Percentiles rank a stretch among this genome's conserved stretches.
Conservation (phyloP, 2,113 vertebrate species). For the Pelusios castaneus region DNA sequence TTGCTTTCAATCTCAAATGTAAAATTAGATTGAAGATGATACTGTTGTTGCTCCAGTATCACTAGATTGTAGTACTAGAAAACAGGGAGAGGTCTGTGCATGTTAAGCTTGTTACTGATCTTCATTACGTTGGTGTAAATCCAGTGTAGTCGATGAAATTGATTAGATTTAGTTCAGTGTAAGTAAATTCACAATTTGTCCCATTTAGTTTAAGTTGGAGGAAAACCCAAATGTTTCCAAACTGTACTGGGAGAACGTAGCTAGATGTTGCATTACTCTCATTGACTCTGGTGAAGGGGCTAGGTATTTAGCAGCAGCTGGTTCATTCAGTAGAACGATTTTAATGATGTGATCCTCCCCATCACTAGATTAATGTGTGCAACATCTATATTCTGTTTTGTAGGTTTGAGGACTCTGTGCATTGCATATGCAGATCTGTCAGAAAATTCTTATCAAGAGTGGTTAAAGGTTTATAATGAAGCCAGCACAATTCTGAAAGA, state of each 20-base stretch:
- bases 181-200: not conserved
- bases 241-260: not conserved
- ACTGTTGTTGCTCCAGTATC: not conserved
- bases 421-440: constrained; percentile 94
- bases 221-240: not conserved
- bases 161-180: not conserved
- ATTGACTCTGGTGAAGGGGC: not conserved
- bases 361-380: not conserved
- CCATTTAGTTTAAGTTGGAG: not conserved
- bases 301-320: not conserved
- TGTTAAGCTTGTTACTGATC: fast-evolving
- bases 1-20: not conserved
- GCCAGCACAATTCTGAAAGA: constrained; percentile 90
- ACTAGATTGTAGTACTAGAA: not conserved
- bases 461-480: constrained; percentile 88
- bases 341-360: not conserved
- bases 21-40: not conserved
- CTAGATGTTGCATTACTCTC: not conserved
- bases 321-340: fast-evolving
- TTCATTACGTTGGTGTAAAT: not conserved
- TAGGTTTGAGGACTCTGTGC: constrained; percentile 94
- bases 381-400: not conserved
- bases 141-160: not conserved
- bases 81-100: not conserved
- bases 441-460: constrained; percentile 87